Conservation (phyloP, 2,113 vertebrate genomes). For the Nothobranchius kuhntae region DNA sequence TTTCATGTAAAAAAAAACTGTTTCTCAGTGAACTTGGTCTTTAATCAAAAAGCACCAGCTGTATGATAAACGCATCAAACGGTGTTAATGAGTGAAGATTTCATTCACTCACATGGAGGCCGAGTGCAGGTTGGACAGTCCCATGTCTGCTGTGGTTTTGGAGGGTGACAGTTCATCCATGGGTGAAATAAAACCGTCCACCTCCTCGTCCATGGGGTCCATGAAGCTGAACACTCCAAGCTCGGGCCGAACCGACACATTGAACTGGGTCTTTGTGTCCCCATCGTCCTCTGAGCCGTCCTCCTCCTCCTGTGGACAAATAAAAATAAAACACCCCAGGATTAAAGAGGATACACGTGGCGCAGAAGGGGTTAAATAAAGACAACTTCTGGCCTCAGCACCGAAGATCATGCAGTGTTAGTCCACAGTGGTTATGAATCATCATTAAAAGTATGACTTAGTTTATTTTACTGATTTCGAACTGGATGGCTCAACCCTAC, state of each 20-base stretch:
- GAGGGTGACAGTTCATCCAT: conserved; percentile 89
- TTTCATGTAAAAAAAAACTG: too few relatives aligned
- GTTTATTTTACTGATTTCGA: neutral
- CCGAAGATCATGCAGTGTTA: conserved; percentile 51
- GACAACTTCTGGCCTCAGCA: neutral
- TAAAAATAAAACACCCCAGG: neutral
- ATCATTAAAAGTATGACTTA: conserved; percentile 1
- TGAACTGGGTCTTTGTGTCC: conserved; percentile 79
- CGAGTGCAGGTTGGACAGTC: conserved; percentile 93
- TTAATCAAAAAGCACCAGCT: too few relatives aligned
- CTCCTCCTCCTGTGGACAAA: conserved; percentile 86
- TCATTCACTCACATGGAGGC: conserved; percentile 87
- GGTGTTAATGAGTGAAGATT: too few relatives aligned
- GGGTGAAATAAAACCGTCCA: conserved; percentile 91
- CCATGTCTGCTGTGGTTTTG: conserved; percentile 85
- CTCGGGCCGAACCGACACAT: conserved; percentile 80
- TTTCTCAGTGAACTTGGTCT: too few relatives aligned
- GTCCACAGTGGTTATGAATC: conserved; percentile 41
- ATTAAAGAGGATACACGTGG: neutral
- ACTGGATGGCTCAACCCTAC: neutral
- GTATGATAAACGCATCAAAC: too few relatives aligned
- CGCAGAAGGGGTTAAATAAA: neutral
- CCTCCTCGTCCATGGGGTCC: conserved; percentile 89
- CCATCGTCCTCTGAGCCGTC: conserved; percentile 91
- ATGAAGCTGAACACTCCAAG: conserved; percentile 85